Base-by-base conservation (phyloP, 2,797 vertebrate genomes). In the Heteromormyrus szaboi region DNA sequence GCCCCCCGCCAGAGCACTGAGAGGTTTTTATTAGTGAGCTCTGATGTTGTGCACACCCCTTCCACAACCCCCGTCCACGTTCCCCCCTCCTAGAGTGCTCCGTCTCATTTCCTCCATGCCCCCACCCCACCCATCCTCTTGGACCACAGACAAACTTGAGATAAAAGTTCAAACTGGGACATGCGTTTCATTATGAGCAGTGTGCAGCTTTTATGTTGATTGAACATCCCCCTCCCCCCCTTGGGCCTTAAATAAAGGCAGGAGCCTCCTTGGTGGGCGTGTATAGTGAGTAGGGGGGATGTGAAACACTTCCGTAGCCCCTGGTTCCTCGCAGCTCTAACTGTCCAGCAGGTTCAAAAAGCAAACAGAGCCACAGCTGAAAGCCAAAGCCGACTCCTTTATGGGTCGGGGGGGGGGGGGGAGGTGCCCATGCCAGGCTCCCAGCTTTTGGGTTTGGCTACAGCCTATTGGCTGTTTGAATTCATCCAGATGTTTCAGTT, bases 91-190 rank as follows among this genome's bases (percentile, higher is more conserved):
- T 37, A 37, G 2, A 37, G 37, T 37, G 41, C 4, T 4, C 41
- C 41, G 37, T 37, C 37, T 37, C 37, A 37, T 2, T 37, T 37
- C 41, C 41, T 41, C 46, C 9, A 50, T 50, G 9, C 48, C 9
- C 48, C 44, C 44, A 56, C 17, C 54, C 17, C 17, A 56, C 54
- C 54, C 54, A 56, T 56, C 19, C 17, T 56, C 54, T 56, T 56
- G 54, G 54, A 19, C 37, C 37, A 76, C 9, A 22, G 2, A 19
- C 81, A 6, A 46, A 83, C 87, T 83, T 72, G 29, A 81, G 87
- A 59, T 56, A 88, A 81, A 81, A 88, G 72, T 88, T 88, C 72
- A 88, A 56, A 46, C 87, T 56, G 37, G 54, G 72, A 81, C 50
- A 56, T 29, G 46, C 29, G 17, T 72, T 88, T 88, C 17, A 56